A percentile compares a stretch with the other conserved stretches of the same genome.
phyloP scores from a whole-genome alignment of 1,140 invertebrate genomes.

The Trichonephila clavata region DNA sequence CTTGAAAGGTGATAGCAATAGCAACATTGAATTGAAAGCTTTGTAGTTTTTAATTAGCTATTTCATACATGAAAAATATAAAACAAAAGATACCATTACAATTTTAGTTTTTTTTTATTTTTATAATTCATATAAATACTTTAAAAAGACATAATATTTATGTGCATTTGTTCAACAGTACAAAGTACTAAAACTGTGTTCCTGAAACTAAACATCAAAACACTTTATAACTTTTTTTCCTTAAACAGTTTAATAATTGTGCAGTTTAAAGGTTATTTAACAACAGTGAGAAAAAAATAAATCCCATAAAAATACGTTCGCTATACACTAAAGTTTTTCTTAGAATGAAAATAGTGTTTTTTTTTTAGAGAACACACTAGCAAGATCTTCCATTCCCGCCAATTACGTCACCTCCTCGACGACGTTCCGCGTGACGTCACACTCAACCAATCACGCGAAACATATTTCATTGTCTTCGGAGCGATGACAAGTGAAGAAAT shows the following conservation, averaged over 20 bases:
- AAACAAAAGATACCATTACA: too few species aligned
- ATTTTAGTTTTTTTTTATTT: too few species aligned
- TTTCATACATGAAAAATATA: too few species aligned
- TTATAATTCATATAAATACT: too few species aligned
- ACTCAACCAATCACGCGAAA: background rate
- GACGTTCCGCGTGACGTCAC: slow-evolving; percentile 9
- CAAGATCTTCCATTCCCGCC: background rate
- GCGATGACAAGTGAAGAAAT: slow-evolving; percentile 26
- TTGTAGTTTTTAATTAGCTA: too few species aligned
- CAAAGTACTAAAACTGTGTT: too few species aligned
- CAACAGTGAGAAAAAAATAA: background rate
- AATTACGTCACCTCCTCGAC: background rate
- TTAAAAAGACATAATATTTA: too few species aligned
- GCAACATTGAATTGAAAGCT: too few species aligned
- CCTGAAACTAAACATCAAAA: background rate
- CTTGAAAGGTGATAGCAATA: too few species aligned
- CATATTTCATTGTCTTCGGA: slow-evolving; percentile 15
- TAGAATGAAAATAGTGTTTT: background rate
- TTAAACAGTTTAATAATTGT: background rate
- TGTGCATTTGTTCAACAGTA: too few species aligned
- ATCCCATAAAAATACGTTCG: background rate
- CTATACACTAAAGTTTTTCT: background rate
- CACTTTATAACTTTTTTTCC: background rate
- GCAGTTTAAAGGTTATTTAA: background rate
- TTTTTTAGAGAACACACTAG: background rate